Conservation (phyloP, 2,113 vertebrate genomes). For the human (Homo sapiens) region GRCh38 chr17:27542501-27543000, state of each 20-base stretch:
- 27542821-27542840: not conserved
- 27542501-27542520: not conserved
- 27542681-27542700: not conserved
- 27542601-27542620: conserved; percentile 9
- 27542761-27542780: fast-evolving
- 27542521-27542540: not conserved
- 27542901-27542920: not conserved
- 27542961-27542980: not conserved
- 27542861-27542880: not conserved
- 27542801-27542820: not conserved
- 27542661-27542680: too few species aligned
- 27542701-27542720: not conserved
- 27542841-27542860: not conserved
- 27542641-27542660: not conserved
- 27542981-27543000: not conserved
- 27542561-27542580: not conserved
- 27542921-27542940: not conserved
- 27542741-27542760: too few species aligned
- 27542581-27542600: not conserved
- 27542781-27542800: not conserved
- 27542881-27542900: not conserved
- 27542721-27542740: not conserved
- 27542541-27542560: not conserved
- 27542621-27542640: not conserved
- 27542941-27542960: not conserved